Percentiles rank a stretch among this genome's conserved stretches.
Evolutionary conservation across 1,140 invertebrate genomes (phyloP).

Genomic region (Micrasema minimum): DNA sequence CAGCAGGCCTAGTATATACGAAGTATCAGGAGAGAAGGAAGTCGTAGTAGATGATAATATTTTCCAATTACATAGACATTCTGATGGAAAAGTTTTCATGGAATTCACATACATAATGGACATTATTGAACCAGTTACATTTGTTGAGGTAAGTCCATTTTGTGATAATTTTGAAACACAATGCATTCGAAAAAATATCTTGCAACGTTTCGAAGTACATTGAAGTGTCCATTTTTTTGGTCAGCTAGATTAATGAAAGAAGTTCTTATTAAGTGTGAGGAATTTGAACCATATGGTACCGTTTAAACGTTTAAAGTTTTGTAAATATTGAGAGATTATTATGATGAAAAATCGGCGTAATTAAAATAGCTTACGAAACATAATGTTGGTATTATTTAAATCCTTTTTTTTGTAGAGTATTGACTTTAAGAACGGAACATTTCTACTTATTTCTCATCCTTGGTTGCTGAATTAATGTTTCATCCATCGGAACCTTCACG

Average conservation of each 20-base stretch:
- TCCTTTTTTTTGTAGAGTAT: constrained; percentile 9
- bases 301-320: too few relatives aligned
- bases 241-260: too few relatives aligned
- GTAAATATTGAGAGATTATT: too few relatives aligned
- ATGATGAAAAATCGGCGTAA: too few relatives aligned
- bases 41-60: constrained; percentile 47
- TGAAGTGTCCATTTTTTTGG: too few relatives aligned
- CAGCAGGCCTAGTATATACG: constrained; percentile 14
- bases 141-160: constrained; percentile 40
- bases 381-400: too few relatives aligned
- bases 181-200: too few relatives aligned
- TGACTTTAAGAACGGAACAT: constrained; percentile 6
- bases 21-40: constrained; percentile 36
- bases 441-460: constrained; percentile 8
- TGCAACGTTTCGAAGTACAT: too few relatives aligned
- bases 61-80: constrained; percentile 43
- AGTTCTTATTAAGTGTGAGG: too few relatives aligned
- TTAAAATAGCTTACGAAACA: too few relatives aligned
- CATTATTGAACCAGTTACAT: constrained; percentile 32
- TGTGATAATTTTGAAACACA: too few relatives aligned
- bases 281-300: too few relatives aligned
- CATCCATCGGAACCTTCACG: not conserved
- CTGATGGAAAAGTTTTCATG: constrained; percentile 40
- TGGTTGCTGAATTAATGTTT: not conserved
- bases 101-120: constrained; percentile 41